Evolutionary conservation across 2,888 invertebrate genomes (phyloP).

Genomic region (Formica aserva): DNA sequence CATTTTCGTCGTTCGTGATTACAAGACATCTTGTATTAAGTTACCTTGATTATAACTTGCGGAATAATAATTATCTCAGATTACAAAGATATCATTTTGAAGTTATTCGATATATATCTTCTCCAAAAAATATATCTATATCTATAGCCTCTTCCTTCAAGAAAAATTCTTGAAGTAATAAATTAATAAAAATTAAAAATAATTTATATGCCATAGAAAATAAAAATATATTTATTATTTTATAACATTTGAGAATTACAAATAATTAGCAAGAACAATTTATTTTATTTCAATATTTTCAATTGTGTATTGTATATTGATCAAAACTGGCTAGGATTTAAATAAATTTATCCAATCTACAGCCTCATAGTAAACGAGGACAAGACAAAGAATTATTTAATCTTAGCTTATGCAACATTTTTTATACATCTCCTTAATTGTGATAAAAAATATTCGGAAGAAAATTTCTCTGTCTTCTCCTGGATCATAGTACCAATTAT

Average conservation of each 20-base stretch:
- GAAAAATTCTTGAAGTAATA: background rate
- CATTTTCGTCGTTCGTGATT: background rate
- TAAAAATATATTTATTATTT: background rate
- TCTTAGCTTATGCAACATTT: background rate
- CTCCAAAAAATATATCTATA: background rate
- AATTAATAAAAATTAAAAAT: background rate
- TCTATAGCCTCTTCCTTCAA: background rate
- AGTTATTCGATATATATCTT: background rate
- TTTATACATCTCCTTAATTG: background rate
- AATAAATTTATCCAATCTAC: background rate
- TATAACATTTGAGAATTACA: background rate
- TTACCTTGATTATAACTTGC: background rate
- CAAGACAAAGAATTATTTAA: background rate
- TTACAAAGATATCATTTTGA: background rate
- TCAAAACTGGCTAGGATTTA: background rate
- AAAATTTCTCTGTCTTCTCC: constrained; percentile 11
- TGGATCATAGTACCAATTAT: background rate
- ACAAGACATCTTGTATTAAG: background rate
- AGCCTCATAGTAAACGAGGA: background rate
- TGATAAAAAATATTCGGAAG: constrained; percentile 28
- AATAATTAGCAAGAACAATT: background rate
- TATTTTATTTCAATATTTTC: background rate
- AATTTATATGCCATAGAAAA: background rate
- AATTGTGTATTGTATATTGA: background rate
- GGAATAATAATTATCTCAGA: background rate